Evolutionary conservation across 1,140 invertebrate species (phyloP).

Genomic region (Drosophila miranda): DNA sequence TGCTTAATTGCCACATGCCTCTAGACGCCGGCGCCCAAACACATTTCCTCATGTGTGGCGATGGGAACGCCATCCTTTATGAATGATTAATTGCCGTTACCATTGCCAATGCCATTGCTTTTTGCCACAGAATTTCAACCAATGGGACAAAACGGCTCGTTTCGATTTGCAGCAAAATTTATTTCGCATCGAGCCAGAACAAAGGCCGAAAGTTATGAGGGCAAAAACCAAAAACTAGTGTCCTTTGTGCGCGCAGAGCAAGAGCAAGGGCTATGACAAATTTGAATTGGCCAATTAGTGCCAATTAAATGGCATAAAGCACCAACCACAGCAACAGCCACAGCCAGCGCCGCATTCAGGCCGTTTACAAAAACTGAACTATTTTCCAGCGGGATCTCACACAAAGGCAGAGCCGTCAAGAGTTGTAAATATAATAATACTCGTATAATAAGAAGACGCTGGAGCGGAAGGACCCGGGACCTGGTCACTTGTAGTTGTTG

Average conservation of each 20-base stretch:
- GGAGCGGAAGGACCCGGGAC: conserved; percentile 9
- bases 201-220: conserved; percentile 6
- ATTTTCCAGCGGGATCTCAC: conserved; percentile 17
- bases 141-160: background rate
- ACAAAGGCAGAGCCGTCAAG: conserved; percentile 26
- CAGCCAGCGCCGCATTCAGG: background rate
- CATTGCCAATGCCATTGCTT: conserved; percentile 12
- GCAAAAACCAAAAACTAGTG: conserved; percentile 9
- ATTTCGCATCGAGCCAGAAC: conserved; percentile 12
- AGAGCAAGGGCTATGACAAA: conserved; percentile 25
- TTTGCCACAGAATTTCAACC: background rate
- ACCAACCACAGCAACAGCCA: conserved; percentile 2
- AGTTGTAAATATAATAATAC: conserved; percentile 42
- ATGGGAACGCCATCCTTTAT: conserved; percentile 8
- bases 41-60: background rate
- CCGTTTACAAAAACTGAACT: conserved; percentile 33
- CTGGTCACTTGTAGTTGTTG: conserved; percentile 15
- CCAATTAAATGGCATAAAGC: conserved; percentile 52
- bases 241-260: conserved; percentile 1
- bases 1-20: conserved; percentile 12
- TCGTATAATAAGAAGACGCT: conserved; percentile 26
- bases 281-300: conserved; percentile 70
- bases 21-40: background rate
- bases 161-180: conserved; percentile 19
- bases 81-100: conserved; percentile 41